Base-by-base conservation (phyloP, 2,888 invertebrate species). In the Trichopoda pennipes region DNA sequence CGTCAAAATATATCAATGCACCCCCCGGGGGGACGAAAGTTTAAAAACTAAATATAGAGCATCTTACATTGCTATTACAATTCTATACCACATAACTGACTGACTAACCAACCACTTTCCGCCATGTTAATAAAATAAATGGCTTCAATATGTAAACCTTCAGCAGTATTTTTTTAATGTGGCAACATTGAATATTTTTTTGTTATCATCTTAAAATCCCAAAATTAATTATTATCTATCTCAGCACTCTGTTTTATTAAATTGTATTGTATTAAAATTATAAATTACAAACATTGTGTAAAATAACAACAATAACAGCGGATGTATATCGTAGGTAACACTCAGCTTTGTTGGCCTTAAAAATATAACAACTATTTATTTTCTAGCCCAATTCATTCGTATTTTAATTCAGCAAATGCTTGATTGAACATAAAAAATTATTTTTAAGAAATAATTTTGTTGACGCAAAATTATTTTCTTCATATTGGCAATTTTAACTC, bases 391-490 rank as follows among this genome's bases (percentile, higher is more conserved):
- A 12, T 63, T 21, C n/a, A 44, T 58, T 68, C 19, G 58, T 42
- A 53, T 63, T 55, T 55, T 56, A 68, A 69, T 77, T 69, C 35
- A 47, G 35, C n/a, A 69, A 77, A 79, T 23, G 78, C 72, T 79
- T 79, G 78, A 79, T 79, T 79, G 64, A 79, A 79, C 58, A 79
- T 79, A 73, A 79, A 51, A 72, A 66, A 73, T 73, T 79, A 79
- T 73, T 60, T 44, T 56, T 23, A 38, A 42, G 7, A 53, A 21
- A 44, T 14, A 53, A 69, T 53, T 61, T 38, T 56, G 53, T 79
- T 73, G 78, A 79, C 72, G 72, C 66, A 72, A 78, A 66, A 21
- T 78, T 23, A 49, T 61, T 23, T 44, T 38, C 28, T 49, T 56
- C 35, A n/a, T n/a, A 38, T 70, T 66, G 55, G 58, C 28, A 64